Evolutionary conservation across 1,140 invertebrate species (phyloP), one percentile per base, ranked within the genome.

Genomic region (Drusus annulatus): DNA sequence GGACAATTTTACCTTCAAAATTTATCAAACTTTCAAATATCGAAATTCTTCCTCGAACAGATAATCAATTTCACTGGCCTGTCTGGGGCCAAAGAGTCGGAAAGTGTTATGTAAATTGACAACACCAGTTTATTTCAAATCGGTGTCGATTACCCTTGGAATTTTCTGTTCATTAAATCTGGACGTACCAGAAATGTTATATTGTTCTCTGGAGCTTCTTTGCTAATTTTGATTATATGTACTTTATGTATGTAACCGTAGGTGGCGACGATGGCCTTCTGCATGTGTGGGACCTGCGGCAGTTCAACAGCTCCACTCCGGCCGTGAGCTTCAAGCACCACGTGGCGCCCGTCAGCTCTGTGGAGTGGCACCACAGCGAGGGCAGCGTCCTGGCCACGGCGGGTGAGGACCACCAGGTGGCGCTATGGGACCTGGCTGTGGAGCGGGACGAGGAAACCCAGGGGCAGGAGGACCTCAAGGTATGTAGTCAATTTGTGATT

Each of bases 321-420:
- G 94, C 99, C 3, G 98, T 98, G 0, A 94, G 93, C 28, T 98
- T 99, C 85, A 98, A 99, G 86, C 97, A 97, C 84, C 99, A 99
- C 86, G 95, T 93, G 17, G 94, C 93, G 54, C 95, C 98, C 7
- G 94, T 99, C 21, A 99, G 97, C 16, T 98, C 97, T 0, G 94
- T 99, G 0, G 98, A 99, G 88, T 99, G 99, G 99, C 95, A 98
- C 90, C 97, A 97, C 73, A 92, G 91, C 36, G 98, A 99, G 86
- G 92, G 93, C 1, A 97, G 97, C 52, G 96, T 99, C 0, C 94
- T 99, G 85, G 97, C 97, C 4, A 97, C 97, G 2, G 95, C 96
- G 36, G 97, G 97, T 2, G 95, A 95, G 78, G 99, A 99, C 89
- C 94, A 99, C 90, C 98, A 99, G 87, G 94, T 99, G n/a, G 96